These are phyloP conservation scores for Rhinichthys osculus DNA, from an alignment of 2,797 vertebrate species.

Conservation along the genomic window DNA sequence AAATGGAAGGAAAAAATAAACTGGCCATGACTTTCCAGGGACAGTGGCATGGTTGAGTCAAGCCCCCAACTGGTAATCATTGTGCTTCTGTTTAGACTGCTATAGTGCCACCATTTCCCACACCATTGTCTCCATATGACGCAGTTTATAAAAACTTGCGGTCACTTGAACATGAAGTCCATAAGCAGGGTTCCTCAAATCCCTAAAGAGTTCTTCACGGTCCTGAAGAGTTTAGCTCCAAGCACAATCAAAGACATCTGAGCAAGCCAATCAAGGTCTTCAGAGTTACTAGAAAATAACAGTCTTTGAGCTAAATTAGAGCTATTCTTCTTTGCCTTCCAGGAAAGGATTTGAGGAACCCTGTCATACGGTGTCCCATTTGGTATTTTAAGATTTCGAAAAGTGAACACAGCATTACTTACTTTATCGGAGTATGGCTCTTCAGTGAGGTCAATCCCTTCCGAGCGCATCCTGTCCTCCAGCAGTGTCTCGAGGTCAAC, in stretches of 20 bases:
- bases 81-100: conserved; percentile 25
- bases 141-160: conserved; percentile 4
- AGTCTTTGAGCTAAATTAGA: background rate
- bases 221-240: background rate
- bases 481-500: conserved; percentile 86
- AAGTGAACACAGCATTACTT: conserved; percentile 29
- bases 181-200: background rate
- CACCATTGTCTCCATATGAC: conserved; percentile 3
- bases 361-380: background rate
- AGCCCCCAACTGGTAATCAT: conserved; percentile 14
- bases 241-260: background rate
- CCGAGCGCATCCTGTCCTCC: conserved; percentile 86
- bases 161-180: background rate
- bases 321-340: background rate
- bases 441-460: conserved; percentile 95
- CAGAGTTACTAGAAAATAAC: background rate
- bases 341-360: background rate
- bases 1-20: conserved; percentile 17
- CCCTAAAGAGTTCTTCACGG: background rate
- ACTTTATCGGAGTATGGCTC: conserved; percentile 99
- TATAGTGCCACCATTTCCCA: background rate
- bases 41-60: conserved; percentile 18
- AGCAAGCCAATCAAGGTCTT: background rate
- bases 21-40: background rate
- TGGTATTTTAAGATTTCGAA: background rate